Evolutionary conservation across 2,113 vertebrate species (phyloP), one percentile per base, ranked within the genome.

Genomic region (Meriones unguiculatus): DNA sequence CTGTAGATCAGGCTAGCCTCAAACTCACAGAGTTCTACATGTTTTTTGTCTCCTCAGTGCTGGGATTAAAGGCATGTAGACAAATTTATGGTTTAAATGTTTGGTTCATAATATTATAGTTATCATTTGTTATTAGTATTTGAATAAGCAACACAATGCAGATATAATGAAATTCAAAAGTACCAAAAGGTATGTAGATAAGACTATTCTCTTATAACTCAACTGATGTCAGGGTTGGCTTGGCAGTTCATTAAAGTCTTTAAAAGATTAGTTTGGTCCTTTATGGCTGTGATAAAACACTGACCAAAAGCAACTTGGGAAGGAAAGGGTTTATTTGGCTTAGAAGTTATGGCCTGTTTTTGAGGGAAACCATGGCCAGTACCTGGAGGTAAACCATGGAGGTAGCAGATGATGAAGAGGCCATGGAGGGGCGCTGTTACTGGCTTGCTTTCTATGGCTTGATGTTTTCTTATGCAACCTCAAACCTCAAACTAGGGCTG

Each of bases 1-100:
- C 32, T 70, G 5, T 72, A 72, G 70, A 72, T 35, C 70, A 18
- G 70, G 70, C 17, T 35, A n/a, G 35, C 2, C 15, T n/a, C 7
- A 35, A 72, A 72, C 35, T 72, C 35, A 70, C 32, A 72, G 70
- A 72, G 70, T 8, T 72, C 70, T n/a, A 35, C 70, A 15, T 72
- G 35, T 35, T 0, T 9, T 57, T 35, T 72, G 35, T 35, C 35
- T 70, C 15, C 32, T 8, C 15, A 20, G 35, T 20, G 35, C 35
- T n/a, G 70, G 70, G 70, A n/a, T 72, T 35, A 72, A 18, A 70
- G 30, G 35, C 13, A 8, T 73, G 18, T 8, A 20, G 70, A 18
- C 14, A 41, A 52, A 90, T 52, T 69, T 87, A 92, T 93, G 20
- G 3, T 28, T 95, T 88, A 85, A 54, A 12, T 87, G 32, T 91